phyloP scores from a whole-genome alignment of 1,140 invertebrate species.

The Nasonia vitripennis region DNA sequence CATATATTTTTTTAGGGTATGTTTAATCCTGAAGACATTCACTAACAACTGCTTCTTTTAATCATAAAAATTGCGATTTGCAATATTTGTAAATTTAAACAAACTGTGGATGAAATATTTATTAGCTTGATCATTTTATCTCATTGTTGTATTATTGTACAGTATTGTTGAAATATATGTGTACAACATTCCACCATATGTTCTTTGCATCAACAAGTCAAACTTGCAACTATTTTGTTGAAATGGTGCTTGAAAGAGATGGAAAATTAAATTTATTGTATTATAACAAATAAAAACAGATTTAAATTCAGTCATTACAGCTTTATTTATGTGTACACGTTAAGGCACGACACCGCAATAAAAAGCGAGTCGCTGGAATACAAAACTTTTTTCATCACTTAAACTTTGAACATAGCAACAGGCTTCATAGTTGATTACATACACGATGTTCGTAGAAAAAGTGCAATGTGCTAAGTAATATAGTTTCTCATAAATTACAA shows the following conservation, averaged over 20 bases:
- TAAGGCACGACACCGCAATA: slow-evolving; percentile 27
- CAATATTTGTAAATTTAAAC: slow-evolving; percentile 37
- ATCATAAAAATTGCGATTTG: slow-evolving; percentile 22
- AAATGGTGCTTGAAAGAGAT: not conserved
- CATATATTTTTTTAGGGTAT: slow-evolving; percentile 81
- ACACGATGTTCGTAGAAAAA: not conserved
- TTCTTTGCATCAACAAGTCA: slow-evolving; percentile 6
- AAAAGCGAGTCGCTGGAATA: slow-evolving; percentile 15
- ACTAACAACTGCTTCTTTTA: slow-evolving; percentile 59
- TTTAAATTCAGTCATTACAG: slow-evolving; percentile 9
- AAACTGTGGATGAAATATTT: slow-evolving; percentile 48
- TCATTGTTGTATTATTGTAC: slow-evolving; percentile 48
- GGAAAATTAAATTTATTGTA: not conserved
- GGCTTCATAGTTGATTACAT: not conserved
- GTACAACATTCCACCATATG: slow-evolving; percentile 50
- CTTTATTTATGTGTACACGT: slow-evolving; percentile 6
- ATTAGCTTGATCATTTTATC: slow-evolving; percentile 51
- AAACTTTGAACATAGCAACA: not conserved
- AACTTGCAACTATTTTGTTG: slow-evolving; percentile 4
- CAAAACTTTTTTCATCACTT: not conserved
- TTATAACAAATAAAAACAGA: slow-evolving; percentile 41
- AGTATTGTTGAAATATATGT: slow-evolving; percentile 52
- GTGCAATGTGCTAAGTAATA: not conserved
- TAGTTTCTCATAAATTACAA: not conserved
- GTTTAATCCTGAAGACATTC: slow-evolving; percentile 90